These are phyloP conservation scores for Centruroides sculpturatus DNA, from an alignment of 1,140 invertebrate species.

Conservation along the genomic window DNA sequence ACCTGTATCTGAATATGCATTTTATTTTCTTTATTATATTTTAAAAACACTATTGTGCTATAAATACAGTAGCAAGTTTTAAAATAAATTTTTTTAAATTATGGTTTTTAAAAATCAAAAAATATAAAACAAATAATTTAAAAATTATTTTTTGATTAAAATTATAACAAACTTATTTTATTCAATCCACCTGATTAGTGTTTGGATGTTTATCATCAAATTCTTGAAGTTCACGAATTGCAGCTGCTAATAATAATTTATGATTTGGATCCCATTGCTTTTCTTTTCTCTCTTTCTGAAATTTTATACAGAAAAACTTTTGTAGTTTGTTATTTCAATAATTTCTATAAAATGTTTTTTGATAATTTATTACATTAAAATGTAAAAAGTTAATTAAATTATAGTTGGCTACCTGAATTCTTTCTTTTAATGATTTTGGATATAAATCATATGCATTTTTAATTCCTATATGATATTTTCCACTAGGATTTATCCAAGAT, in stretches of 20 bases:
- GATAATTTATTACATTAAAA: slow-evolving; percentile 7
- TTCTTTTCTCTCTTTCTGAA: slow-evolving; percentile 57
- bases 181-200: slow-evolving; percentile 26
- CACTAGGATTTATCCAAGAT: slow-evolving; percentile 60
- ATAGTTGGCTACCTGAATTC: slow-evolving; percentile 36
- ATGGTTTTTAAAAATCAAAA: too few relatives aligned
- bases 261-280: slow-evolving; percentile 71
- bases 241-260: slow-evolving; percentile 59
- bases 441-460: slow-evolving; percentile 78
- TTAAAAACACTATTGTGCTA: too few relatives aligned
- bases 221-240: slow-evolving; percentile 47
- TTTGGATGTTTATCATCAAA: slow-evolving; percentile 31
- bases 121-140: too few relatives aligned
- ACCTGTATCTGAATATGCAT: too few relatives aligned
- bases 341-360: not conserved
- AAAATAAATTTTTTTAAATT: too few relatives aligned
- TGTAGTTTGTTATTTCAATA: not conserved
- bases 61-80: too few relatives aligned
- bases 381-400: not conserved
- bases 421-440: slow-evolving; percentile 62
- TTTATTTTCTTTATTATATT: too few relatives aligned
- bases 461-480: slow-evolving; percentile 47
- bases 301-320: slow-evolving; percentile 14
- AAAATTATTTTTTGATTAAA: too few relatives aligned
- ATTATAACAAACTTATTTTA: too few relatives aligned